Evolutionary conservation across 2,797 vertebrate genomes (phyloP).

Genomic region (Coregonus sp.): DNA sequence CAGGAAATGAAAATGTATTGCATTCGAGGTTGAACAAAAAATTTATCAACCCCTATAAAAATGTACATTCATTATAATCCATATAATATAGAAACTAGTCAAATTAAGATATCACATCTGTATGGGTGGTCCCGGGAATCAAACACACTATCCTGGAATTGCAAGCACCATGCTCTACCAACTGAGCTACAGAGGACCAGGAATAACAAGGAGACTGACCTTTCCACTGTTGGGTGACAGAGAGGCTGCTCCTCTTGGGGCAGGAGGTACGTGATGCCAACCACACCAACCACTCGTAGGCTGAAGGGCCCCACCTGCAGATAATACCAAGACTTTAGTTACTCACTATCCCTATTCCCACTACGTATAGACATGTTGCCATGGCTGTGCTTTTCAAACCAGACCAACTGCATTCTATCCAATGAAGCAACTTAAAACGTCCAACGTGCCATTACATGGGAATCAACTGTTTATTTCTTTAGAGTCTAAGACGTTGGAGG

Average conservation of each 20-base stretch:
- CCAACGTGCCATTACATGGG: not conserved
- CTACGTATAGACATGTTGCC: not conserved
- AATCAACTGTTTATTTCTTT: not conserved
- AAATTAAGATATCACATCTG: too few relatives aligned
- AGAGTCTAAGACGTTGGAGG: not conserved
- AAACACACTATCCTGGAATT: not conserved
- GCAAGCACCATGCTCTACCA: not conserved
- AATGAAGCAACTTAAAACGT: not conserved
- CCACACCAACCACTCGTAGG: constrained; percentile 93
- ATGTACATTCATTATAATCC: too few relatives aligned
- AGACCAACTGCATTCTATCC: not conserved
- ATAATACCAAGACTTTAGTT: not conserved
- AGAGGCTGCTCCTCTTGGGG: constrained; percentile 96
- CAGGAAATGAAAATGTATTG: too few relatives aligned
- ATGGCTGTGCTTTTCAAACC: not conserved
- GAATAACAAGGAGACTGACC: constrained; percentile 70
- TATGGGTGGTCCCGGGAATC: too few relatives aligned
- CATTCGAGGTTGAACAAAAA: too few relatives aligned
- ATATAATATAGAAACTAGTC: too few relatives aligned
- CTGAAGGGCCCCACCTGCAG: constrained; percentile 94
- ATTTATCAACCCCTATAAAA: too few relatives aligned
- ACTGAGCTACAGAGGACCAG: not conserved
- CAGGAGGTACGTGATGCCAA: constrained; percentile 96
- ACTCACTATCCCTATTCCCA: not conserved
- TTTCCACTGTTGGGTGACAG: constrained; percentile 94